These are phyloP conservation scores for Acyrthosiphon pisum DNA, from an alignment of 1,140 invertebrate species.

Conservation along the genomic window DNA sequence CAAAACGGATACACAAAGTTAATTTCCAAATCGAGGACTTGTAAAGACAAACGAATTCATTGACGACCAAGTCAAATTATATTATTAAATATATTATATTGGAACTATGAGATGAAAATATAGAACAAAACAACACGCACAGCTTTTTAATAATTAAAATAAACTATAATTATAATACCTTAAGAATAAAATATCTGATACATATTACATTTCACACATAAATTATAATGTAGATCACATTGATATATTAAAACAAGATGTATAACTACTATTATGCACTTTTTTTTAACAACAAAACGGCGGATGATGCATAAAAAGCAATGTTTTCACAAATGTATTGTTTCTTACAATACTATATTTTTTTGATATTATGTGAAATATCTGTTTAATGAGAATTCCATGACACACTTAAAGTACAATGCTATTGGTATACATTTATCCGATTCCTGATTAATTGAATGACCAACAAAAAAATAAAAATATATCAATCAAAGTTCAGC, in stretches of 20 bases:
- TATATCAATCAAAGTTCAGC: neutral
- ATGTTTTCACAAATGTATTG: constrained; percentile 11
- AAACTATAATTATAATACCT: neutral
- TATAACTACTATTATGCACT: neutral
- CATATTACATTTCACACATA: neutral
- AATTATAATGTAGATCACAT: neutral
- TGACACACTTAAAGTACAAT: neutral
- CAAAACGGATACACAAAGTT: neutral
- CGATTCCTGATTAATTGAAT: neutral
- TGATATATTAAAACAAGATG: neutral
- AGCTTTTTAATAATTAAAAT: neutral
- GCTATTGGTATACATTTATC: neutral
- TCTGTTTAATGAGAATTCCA: neutral
- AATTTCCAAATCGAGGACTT: neutral
- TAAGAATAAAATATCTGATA: neutral
- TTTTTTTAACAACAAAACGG: neutral
- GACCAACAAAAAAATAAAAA: neutral
- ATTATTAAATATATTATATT: neutral
- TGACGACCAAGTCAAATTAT: neutral
- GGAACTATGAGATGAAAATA: neutral
- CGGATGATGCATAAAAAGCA: neutral
- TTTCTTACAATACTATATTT: neutral
- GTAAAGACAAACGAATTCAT: neutral
- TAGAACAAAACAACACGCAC: neutral
- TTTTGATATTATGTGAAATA: neutral